A percentile compares a stretch with the other conserved stretches of the same genome.
These are phyloP conservation scores for Ochropleura plecta DNA, from an alignment of 2,888 invertebrate species.

Conservation along the genomic window DNA sequence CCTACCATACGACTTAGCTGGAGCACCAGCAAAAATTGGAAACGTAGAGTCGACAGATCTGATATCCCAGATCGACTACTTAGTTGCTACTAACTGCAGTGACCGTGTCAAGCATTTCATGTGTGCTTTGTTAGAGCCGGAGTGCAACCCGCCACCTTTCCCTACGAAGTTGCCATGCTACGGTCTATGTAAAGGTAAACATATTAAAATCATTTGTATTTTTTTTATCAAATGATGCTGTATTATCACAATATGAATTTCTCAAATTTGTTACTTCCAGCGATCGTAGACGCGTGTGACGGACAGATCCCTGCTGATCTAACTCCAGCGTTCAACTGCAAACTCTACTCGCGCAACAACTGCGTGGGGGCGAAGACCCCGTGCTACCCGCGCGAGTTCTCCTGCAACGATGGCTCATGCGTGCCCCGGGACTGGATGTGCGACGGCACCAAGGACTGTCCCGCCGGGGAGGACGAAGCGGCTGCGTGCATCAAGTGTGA, in stretches of 20 bases:
- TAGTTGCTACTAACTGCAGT: constrained; percentile 92
- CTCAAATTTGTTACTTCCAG: constrained; percentile 78
- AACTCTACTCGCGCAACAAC: constrained; percentile 90
- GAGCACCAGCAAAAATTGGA: constrained; percentile 82
- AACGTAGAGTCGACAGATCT: constrained; percentile 82
- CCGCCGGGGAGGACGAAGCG: constrained; percentile 91
- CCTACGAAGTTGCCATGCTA: constrained; percentile 92
- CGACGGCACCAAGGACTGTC: constrained; percentile 91
- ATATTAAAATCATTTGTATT: not conserved
- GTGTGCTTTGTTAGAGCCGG: constrained; percentile 92
- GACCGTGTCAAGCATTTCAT: constrained; percentile 91
- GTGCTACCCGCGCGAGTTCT: constrained; percentile 90
- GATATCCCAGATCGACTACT: constrained; percentile 90
- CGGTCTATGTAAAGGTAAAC: constrained; percentile 91
- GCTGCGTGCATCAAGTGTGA: constrained; percentile 85
- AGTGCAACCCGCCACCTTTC: constrained; percentile 91
- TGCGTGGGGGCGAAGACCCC: constrained; percentile 88
- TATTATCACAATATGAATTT: not conserved
- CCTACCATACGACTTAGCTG: constrained; percentile 92
- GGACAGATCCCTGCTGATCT: constrained; percentile 91
- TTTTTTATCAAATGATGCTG: not conserved
- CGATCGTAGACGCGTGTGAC: constrained; percentile 91
- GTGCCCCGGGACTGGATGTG: constrained; percentile 92
- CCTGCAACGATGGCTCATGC: constrained; percentile 91
- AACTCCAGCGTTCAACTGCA: constrained; percentile 91